Percentiles rank a stretch among this genome's conserved stretches.
Evolutionary conservation across 2,888 invertebrate species (phyloP).

Genomic region (Ptychoptera contaminata): DNA sequence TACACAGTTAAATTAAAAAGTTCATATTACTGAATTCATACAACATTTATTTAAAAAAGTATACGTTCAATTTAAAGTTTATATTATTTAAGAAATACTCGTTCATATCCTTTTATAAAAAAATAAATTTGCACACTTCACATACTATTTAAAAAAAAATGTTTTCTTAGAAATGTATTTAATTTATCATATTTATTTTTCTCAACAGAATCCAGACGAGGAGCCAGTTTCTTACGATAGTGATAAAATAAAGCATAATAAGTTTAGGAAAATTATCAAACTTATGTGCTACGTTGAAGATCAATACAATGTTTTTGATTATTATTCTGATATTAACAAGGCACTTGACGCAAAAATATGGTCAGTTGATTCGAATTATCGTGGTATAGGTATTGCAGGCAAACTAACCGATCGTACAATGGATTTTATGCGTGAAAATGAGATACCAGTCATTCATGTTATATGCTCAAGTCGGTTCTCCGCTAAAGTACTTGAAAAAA

Average conservation of each 20-base stretch:
- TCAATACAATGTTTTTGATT: conserved; percentile 30
- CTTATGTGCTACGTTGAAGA: conserved; percentile 34
- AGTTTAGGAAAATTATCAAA: conserved; percentile 36
- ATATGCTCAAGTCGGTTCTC: conserved; percentile 66
- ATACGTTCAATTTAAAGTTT: no score
- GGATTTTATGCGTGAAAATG: conserved; percentile 25
- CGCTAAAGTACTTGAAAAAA: conserved; percentile 50
- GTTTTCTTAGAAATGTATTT: neutral
- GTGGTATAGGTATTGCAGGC: conserved; percentile 29
- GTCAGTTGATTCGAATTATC: conserved; percentile 27
- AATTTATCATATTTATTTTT: neutral
- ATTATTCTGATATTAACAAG: conserved; percentile 27
- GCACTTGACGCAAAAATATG: conserved; percentile 30
- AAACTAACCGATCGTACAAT: conserved; percentile 23
- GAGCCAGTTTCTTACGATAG: conserved; percentile 21
- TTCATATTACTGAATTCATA: no score
- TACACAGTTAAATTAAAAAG: no score
- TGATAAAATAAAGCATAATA: conserved; percentile 30
- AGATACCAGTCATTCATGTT: conserved; percentile 41
- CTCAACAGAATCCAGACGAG: conserved; percentile 14
- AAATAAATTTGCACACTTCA: no score
- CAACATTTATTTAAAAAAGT: no score
- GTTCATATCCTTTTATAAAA: no score
- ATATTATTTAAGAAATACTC: no score
- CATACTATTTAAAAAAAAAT: no score